These are phyloP conservation scores for Paedocypris micromegethes DNA, from an alignment of 2,797 vertebrate genomes.

Conservation along the genomic window DNA sequence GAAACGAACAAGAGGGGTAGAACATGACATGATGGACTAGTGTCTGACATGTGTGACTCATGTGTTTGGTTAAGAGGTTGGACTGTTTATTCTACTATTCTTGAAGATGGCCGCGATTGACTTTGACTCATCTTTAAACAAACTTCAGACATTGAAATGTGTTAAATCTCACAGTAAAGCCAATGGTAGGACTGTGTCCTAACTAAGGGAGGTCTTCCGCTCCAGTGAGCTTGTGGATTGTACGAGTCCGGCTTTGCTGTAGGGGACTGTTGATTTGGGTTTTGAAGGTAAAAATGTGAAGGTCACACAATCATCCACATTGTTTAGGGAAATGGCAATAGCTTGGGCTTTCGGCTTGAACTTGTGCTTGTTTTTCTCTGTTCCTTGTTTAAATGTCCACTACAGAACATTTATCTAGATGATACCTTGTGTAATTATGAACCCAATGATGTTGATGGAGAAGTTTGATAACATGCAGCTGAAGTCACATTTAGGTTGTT, in stretches of 20 bases:
- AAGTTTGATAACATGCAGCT: conserved; percentile 40
- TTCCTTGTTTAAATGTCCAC: neutral
- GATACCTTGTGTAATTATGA: too few relatives aligned
- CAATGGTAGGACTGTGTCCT: conserved; percentile 21
- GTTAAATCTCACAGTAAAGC: conserved; percentile 11
- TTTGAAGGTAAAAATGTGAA: conserved; percentile 15
- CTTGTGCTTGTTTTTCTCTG: conserved; percentile 27
- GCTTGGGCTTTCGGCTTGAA: conserved; percentile 15
- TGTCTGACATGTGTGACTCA: too few relatives aligned
- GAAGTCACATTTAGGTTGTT: conserved; percentile 27
- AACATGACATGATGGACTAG: too few relatives aligned
- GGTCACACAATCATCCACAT: conserved; percentile 31
- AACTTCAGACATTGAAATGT: neutral
- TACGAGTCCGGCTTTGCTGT: conserved; percentile 15
- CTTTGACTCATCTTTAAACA: too few relatives aligned
- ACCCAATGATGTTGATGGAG: conserved; percentile 9
- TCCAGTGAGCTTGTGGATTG: conserved; percentile 39
- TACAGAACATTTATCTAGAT: neutral
- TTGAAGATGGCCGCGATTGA: too few relatives aligned
- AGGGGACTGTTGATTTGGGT: conserved; percentile 18
- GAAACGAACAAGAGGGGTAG: too few relatives aligned
- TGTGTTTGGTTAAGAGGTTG: too few relatives aligned
- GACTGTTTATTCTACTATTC: too few relatives aligned
- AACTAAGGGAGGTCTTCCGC: conserved; percentile 15
- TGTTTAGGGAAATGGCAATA: conserved; percentile 36